Base-by-base conservation (phyloP, 2,888 invertebrate species). In the Ectemnius continuus region DNA sequence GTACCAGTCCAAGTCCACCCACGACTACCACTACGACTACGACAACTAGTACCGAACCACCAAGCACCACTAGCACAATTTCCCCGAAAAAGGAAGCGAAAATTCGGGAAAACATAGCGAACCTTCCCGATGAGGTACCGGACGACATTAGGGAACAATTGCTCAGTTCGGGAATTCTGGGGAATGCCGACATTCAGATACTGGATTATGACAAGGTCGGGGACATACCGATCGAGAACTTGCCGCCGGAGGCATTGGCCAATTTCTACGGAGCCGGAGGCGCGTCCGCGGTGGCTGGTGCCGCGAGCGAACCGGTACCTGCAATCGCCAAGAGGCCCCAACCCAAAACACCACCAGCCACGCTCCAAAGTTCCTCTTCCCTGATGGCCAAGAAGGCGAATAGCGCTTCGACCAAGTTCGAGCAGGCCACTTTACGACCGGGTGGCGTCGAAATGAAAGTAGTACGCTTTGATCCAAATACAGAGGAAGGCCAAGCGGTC, bases 171-270 rank as follows among this genome's bases (percentile, higher is more conserved):
- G 97, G 97, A 52, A 97, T 97, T 83, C 91, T 97, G 68, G 95
- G 96, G 82, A 96, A 97, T 86, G 97, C 97, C 59, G 96, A 97
- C 84, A 97, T 97, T 73, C 97, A 97, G 81, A 93, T 97, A 61
- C 91, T 97, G 72, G 97, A 97, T 91, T 97, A 97, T 85, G 97
- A 97, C 86, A 97, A 97, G 92, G 94, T 96, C 56, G 97, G 97
- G 45, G 97, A 96, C 77, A 96, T 96, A 67, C 95, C 96, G 4
- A 92, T 97, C 64, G 96, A 96, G 77, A 96, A 95, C 76, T 91
- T 97, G 63, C 96, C 97, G 2, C 96, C 96, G 65, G 96, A 97
- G 90, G 97, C 97, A 83, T 91, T 97, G 71, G 96, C 96, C 48
- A 96, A 97, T 89, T 96, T 97, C 91, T 97, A 96, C 86, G 94